Conservation (phyloP, 1,140 invertebrate genomes). For the Phortica variegata region DNA sequence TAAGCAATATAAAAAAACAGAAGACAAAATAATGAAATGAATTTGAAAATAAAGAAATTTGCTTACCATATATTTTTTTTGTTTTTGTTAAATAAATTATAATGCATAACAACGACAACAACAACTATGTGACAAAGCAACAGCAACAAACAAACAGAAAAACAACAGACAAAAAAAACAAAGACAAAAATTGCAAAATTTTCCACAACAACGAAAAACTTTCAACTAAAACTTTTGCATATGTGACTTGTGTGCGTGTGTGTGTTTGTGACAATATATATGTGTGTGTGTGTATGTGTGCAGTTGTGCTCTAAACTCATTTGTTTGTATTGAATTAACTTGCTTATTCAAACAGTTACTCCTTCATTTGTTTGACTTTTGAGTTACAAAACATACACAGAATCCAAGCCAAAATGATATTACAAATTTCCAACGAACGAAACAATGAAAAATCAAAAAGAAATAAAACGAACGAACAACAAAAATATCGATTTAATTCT, state of each 20-base stretch:
- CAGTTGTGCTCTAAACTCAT: slow-evolving; percentile 10
- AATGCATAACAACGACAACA: slow-evolving; percentile 37
- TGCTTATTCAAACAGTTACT: too few relatives aligned
- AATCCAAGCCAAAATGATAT: too few relatives aligned
- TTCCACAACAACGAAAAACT: neutral
- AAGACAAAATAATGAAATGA: slow-evolving; percentile 28
- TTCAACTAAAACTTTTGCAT: neutral
- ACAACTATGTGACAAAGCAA: slow-evolving; percentile 16
- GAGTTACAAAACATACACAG: too few relatives aligned
- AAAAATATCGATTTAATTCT: too few relatives aligned
- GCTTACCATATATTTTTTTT: slow-evolving; percentile 45
- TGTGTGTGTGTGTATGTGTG: neutral
- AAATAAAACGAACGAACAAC: too few relatives aligned
- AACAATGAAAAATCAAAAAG: too few relatives aligned
- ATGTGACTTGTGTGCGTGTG: neutral
- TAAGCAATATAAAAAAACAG: slow-evolving; percentile 10
- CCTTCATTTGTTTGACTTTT: too few relatives aligned
- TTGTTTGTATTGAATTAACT: too few relatives aligned
- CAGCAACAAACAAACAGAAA: slow-evolving; percentile 17
- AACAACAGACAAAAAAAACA: slow-evolving; percentile 15
- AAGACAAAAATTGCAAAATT: slow-evolving; percentile 20
- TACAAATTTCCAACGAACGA: too few relatives aligned
- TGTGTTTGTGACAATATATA: neutral
- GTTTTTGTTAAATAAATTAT: slow-evolving; percentile 9
- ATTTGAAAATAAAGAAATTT: slow-evolving; percentile 35